Percentiles rank a stretch among this genome's conserved stretches.
These are phyloP conservation scores for Anguilla megastoma DNA, from an alignment of 2,797 vertebrate species.

Conservation along the genomic window DNA sequence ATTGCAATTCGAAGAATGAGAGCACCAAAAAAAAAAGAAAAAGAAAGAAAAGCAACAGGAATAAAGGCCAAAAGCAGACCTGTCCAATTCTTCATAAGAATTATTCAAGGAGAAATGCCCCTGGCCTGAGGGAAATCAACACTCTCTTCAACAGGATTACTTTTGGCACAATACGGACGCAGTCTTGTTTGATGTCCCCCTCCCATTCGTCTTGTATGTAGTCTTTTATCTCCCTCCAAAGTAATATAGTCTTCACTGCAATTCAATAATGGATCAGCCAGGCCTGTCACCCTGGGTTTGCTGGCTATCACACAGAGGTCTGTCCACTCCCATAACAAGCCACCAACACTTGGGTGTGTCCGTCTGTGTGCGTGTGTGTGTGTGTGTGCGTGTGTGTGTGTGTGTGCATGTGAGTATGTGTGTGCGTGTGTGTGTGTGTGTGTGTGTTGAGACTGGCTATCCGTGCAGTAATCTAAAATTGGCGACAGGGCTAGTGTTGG, in stretches of 20 bases:
- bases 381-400: not conserved
- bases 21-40: slow-evolving; percentile 28
- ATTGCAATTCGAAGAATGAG: slow-evolving; percentile 50
- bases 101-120: slow-evolving; percentile 88
- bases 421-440: slow-evolving; percentile 61
- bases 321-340: slow-evolving; percentile 90
- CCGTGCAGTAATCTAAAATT: slow-evolving; percentile 77
- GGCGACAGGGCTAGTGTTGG: slow-evolving; percentile 81
- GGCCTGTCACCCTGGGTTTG: slow-evolving; percentile 95
- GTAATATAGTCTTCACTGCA: slow-evolving; percentile 95
- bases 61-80: slow-evolving; percentile 62
- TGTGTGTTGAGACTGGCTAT: slow-evolving; percentile 73
- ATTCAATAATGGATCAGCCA: slow-evolving; percentile 94
- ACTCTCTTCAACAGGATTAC: slow-evolving; percentile 89
- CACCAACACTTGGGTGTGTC: slow-evolving; percentile 61
- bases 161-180: slow-evolving; percentile 92
- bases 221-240: slow-evolving; percentile 99
- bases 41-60: slow-evolving; percentile 40
- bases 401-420: slow-evolving; percentile 45
- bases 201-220: slow-evolving; percentile 94
- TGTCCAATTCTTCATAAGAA: slow-evolving; percentile 82
- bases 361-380: slow-evolving; percentile 23
- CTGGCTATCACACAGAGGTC: slow-evolving; percentile 93
- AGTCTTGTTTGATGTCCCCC: slow-evolving; percentile 96
- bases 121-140: slow-evolving; percentile 91